A percentile compares a stretch with the other conserved stretches of the same genome.
phyloP scores from a whole-genome alignment of 2,888 invertebrate species.

The Carcina quercana region DNA sequence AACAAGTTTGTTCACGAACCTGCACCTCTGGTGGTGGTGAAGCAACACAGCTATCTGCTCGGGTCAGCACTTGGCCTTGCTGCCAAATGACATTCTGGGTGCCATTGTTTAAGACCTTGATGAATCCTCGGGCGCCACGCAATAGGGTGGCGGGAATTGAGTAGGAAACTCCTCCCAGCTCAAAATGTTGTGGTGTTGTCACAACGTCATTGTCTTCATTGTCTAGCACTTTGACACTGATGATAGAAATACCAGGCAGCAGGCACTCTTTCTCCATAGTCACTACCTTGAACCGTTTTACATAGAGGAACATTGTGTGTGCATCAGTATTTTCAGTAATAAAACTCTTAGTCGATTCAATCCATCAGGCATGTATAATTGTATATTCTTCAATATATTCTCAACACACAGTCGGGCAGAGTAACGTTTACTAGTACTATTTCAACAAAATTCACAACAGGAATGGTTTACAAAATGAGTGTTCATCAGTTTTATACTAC shows the following conservation, averaged over 20 bases:
- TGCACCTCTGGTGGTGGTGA: constrained; percentile 5
- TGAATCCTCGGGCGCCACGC: constrained; percentile 16
- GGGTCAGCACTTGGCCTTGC: constrained; percentile 6
- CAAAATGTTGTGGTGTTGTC: constrained; percentile 17
- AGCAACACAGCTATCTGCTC: constrained; percentile 14
- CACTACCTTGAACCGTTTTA: constrained; percentile 9
- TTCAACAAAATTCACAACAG: too few relatives aligned
- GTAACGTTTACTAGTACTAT: too few relatives aligned
- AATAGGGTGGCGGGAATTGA: constrained; percentile 21
- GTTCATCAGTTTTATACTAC: too few relatives aligned
- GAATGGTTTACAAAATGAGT: too few relatives aligned
- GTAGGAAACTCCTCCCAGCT: constrained; percentile 17
- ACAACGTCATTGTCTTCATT: constrained; percentile 14
- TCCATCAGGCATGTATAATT: too few relatives aligned
- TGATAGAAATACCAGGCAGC: constrained; percentile 16
- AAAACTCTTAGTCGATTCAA: too few relatives aligned
- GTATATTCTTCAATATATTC: too few relatives aligned
- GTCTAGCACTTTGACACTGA: constrained; percentile 13
- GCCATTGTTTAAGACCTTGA: constrained; percentile 21
- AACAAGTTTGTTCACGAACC: constrained; percentile 5
- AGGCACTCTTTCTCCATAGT: constrained; percentile 12
- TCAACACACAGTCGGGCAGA: too few relatives aligned
- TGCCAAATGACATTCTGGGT: constrained; percentile 9
- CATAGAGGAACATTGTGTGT: too few relatives aligned
- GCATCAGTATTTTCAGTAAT: too few relatives aligned